These are phyloP conservation scores for Neria commutata DNA, from an alignment of 2,888 invertebrate genomes.

Conservation along the genomic window DNA sequence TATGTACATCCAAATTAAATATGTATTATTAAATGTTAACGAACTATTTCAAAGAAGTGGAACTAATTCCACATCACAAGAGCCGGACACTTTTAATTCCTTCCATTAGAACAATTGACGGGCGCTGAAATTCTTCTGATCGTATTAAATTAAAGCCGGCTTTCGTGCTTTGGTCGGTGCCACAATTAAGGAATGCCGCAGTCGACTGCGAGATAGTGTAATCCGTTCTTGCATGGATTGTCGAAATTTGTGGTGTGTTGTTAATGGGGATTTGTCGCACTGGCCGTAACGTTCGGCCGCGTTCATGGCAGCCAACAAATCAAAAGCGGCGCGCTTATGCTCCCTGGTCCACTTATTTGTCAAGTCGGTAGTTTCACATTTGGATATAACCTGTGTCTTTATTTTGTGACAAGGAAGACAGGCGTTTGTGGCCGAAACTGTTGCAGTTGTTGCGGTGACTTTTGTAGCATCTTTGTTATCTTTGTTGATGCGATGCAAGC, in stretches of 20 bases:
- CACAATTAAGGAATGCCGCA: slow-evolving; percentile 44
- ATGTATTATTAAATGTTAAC: too few species aligned
- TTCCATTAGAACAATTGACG: too few species aligned
- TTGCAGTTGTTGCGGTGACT: slow-evolving; percentile 11
- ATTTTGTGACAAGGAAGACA: slow-evolving; percentile 1
- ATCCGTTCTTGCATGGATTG: slow-evolving; percentile 53
- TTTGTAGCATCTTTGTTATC: slow-evolving; percentile 26
- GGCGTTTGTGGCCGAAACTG: slow-evolving; percentile 10
- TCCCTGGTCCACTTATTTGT: slow-evolving; percentile 56
- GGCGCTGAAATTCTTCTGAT: neutral
- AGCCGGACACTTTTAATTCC: slow-evolving; percentile 9
- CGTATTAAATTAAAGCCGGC: neutral
- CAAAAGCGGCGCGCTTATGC: slow-evolving; percentile 59
- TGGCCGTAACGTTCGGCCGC: too few species aligned
- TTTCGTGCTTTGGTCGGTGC: slow-evolving; percentile 11
- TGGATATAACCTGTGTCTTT: slow-evolving; percentile 14
- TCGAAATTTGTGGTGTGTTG: slow-evolving; percentile 41
- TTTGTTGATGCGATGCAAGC: slow-evolving; percentile 44
- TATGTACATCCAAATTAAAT: too few species aligned
- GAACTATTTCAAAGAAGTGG: slow-evolving; percentile 31
- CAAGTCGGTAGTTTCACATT: slow-evolving; percentile 35
- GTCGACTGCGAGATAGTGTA: slow-evolving; percentile 47
- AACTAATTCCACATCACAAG: slow-evolving; percentile 49
- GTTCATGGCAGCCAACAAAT: slow-evolving; percentile 60
- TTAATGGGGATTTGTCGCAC: too few species aligned